Evolutionary conservation across 1,140 invertebrate species (phyloP).

Genomic region (Prorops nasuta): DNA sequence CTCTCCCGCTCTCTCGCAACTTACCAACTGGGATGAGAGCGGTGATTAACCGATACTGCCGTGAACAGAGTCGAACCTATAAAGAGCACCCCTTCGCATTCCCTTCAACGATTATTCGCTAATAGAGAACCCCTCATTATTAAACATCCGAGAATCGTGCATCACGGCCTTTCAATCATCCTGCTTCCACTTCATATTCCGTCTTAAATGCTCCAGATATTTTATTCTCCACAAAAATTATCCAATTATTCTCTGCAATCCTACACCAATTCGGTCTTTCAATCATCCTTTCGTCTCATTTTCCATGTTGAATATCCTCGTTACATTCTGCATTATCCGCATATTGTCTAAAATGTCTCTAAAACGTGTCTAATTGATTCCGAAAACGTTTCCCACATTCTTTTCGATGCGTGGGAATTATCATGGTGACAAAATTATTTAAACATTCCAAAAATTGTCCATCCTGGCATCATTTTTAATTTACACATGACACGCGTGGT

Average conservation of each 20-base stretch:
- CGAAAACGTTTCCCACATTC: background rate
- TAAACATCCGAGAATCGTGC: no score
- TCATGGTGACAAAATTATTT: background rate
- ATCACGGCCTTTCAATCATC: no score
- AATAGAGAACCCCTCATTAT: constrained; percentile 48
- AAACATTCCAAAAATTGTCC: background rate
- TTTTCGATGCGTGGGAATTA: background rate
- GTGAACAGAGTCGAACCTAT: constrained; percentile 33
- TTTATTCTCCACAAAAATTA: no score
- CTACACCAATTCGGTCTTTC: no score
- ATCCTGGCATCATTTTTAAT: background rate
- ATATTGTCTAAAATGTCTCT: no score
- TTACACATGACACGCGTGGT: background rate
- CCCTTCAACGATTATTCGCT: constrained; percentile 43
- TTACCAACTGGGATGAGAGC: constrained; percentile 39
- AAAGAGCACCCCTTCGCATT: constrained; percentile 25
- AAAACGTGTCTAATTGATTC: background rate
- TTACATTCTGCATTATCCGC: no score
- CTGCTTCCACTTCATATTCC: no score
- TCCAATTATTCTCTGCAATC: no score
- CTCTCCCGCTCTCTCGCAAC: constrained; percentile 12
- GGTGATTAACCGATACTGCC: constrained; percentile 53
- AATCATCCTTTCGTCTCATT: no score
- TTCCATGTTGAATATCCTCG: no score
- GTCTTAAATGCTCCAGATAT: no score